Conservation (phyloP, 2,797 vertebrate genomes). For the Rhinogobio ventralis region DNA sequence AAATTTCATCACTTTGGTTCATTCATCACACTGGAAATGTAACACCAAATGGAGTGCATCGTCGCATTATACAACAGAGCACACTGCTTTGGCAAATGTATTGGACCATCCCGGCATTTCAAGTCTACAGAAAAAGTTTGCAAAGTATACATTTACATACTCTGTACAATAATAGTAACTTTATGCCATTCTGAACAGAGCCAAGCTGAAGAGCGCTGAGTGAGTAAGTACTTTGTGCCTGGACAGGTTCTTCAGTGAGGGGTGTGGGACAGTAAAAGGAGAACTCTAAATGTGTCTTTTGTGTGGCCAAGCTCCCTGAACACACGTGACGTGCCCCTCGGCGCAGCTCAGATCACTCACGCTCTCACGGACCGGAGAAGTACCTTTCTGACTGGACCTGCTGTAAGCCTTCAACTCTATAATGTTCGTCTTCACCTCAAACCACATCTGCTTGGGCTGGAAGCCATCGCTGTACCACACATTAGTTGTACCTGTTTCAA, state of each 20-base stretch:
- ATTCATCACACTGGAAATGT: neutral
- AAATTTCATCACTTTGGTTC: neutral
- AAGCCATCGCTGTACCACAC: slow-evolving; percentile 85
- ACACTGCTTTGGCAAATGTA: neutral
- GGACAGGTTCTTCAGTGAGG: slow-evolving; percentile 18
- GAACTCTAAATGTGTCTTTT: neutral
- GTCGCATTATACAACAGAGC: too few species aligned
- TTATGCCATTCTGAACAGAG: neutral
- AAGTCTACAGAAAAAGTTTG: neutral
- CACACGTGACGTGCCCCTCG: slow-evolving; percentile 40
- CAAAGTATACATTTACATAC: neutral
- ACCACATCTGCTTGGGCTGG: slow-evolving; percentile 84
- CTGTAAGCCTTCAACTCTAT: slow-evolving; percentile 83
- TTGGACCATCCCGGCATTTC: too few species aligned
- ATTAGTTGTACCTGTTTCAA: slow-evolving; percentile 75
- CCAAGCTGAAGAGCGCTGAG: neutral
- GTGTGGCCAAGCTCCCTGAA: neutral
- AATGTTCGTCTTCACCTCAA: slow-evolving; percentile 80
- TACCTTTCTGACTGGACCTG: slow-evolving; percentile 84
- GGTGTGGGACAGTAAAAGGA: slow-evolving; percentile 1
- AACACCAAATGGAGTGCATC: neutral
- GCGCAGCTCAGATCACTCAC: slow-evolving; percentile 59
- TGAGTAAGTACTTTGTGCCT: neutral
- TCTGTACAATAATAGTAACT: neutral
- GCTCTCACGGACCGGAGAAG: slow-evolving; percentile 25